Conservation (phyloP, 2,888 invertebrate species). For the Tinea semifulvella region DNA sequence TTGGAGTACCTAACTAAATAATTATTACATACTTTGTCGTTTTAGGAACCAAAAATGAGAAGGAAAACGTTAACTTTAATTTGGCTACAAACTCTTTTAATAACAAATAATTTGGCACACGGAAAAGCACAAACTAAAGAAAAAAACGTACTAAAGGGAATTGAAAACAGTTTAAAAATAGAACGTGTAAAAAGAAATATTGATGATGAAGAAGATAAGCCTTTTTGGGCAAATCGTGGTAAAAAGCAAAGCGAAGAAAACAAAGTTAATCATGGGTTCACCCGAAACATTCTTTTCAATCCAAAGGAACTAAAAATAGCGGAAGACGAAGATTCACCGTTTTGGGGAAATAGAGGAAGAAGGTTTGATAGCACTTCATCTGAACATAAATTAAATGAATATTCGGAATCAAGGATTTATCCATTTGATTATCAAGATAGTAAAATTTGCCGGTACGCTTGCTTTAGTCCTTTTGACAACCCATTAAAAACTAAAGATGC, state of each 20-base stretch:
- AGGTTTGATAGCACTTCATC: conserved; percentile 34
- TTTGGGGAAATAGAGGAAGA: conserved; percentile 50
- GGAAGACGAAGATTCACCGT: conserved; percentile 32
- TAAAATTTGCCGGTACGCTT: conserved; percentile 4
- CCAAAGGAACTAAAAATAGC: neutral
- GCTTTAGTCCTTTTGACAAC: neutral
- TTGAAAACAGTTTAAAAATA: conserved; percentile 15
- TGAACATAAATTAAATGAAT: conserved; percentile 15
- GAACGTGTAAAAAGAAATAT: conserved; percentile 40
- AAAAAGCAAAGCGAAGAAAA: conserved; percentile 27
- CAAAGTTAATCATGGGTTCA: conserved; percentile 14
- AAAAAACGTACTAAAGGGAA: conserved; percentile 22
- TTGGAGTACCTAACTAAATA: too few relatives aligned
- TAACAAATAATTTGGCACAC: conserved; percentile 33
- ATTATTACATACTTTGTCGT: conserved; percentile 22
- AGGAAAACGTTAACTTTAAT: conserved; percentile 22
- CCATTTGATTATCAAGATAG: neutral
- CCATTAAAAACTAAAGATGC: neutral
- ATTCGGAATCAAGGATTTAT: neutral
- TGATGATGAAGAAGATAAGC: conserved; percentile 27
- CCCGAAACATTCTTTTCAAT: neutral
- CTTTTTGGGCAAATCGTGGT: conserved; percentile 35
- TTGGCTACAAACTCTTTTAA: conserved; percentile 32
- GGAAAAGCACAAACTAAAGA: conserved; percentile 39
- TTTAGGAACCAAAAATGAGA: conserved; percentile 41